A percentile compares a stretch with the other conserved stretches of the same genome.
Conservation (phyloP, 2,113 vertebrate genomes). For the Spizaetus ornatus region DNA sequence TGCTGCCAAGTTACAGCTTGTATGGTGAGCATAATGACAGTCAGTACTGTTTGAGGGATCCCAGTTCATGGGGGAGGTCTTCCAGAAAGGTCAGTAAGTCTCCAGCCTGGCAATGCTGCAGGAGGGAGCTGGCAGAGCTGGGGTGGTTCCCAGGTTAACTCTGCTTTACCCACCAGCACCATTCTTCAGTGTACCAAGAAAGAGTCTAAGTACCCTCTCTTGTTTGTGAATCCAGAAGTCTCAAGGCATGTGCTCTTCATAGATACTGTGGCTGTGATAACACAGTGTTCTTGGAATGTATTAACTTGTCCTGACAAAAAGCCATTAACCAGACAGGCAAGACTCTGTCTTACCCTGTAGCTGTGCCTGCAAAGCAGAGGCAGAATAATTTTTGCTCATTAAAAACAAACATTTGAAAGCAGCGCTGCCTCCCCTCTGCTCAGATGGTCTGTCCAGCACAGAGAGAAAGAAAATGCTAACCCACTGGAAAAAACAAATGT, state of each 20-base stretch:
- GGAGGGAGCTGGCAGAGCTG: background rate
- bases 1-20: background rate
- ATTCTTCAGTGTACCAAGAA: background rate
- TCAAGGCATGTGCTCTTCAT: background rate
- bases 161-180: background rate
- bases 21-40: background rate
- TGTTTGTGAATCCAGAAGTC: background rate
- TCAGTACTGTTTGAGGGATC: background rate
- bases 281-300: background rate
- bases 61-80: background rate
- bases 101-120: background rate
- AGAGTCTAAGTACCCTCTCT: too few species aligned
- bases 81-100: accelerated
- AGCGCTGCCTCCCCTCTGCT: background rate
- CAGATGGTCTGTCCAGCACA: background rate
- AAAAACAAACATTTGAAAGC: background rate
- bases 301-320: slow-evolving; percentile 24
- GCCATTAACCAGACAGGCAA: background rate
- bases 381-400: slow-evolving; percentile 19
- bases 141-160: too few species aligned
- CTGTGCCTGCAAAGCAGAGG: background rate
- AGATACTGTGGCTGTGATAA: background rate
- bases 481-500: background rate
- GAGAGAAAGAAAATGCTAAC: background rate
- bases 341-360: background rate